Conservation (phyloP, 53 echinoderm and acorn worm species). For the Echinarachnius parma region DNA sequence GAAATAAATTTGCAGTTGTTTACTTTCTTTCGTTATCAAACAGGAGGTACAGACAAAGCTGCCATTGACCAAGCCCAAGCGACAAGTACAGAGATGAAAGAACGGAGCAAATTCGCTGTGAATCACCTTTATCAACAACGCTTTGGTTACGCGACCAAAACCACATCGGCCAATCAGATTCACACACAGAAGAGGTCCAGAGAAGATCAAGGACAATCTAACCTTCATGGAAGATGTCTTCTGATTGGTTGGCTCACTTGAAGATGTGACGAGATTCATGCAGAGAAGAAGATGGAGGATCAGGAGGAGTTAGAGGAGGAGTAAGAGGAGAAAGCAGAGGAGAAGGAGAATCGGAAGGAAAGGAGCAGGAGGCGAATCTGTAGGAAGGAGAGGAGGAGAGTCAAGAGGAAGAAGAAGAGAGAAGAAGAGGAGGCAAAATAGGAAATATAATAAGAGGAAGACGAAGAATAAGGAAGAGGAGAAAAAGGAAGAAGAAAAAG, state of each 20-base stretch:
- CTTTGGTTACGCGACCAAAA: too few species aligned
- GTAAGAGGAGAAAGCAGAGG: neutral
- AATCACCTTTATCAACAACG: too few species aligned
- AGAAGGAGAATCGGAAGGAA: neutral
- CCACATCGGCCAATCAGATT: too few species aligned
- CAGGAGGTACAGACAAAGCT: slow-evolving; percentile 18
- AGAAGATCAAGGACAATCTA: too few species aligned
- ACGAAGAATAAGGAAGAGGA: neutral
- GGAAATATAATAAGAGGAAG: neutral
- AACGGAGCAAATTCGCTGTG: too few species aligned
- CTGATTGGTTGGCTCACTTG: too few species aligned
- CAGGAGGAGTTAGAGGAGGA: neutral
- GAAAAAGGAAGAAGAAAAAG: neutral
- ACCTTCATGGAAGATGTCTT: too few species aligned
- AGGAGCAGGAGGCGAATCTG: neutral
- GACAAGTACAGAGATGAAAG: slow-evolving; percentile 5
- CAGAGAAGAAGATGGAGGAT: neutral
- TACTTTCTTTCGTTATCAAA: neutral
- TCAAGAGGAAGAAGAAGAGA: neutral
- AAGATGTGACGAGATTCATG: neutral
- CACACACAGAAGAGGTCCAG: too few species aligned
- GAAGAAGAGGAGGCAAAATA: neutral
- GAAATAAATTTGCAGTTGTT: neutral
- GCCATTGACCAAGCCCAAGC: neutral
- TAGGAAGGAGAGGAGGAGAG: neutral